Evolutionary conservation across 64 coral and sea anemone genomes (phyloP).

Genomic region (Exaiptasia diaphana): DNA sequence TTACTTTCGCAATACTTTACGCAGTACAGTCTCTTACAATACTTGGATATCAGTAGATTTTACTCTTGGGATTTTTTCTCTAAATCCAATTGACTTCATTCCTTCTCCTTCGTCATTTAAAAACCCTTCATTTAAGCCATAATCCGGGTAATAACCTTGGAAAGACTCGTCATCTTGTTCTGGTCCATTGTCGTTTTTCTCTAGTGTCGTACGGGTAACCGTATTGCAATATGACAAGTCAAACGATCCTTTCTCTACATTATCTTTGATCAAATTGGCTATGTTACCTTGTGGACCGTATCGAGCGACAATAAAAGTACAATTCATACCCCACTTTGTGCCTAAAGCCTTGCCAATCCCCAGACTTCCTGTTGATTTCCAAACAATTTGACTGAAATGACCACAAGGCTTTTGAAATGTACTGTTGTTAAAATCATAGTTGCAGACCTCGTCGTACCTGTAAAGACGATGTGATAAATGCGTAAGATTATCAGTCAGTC

Average conservation of each 20-base stretch:
- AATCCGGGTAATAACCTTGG: not conserved
- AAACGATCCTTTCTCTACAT: constrained; percentile 77
- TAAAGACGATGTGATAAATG: not conserved
- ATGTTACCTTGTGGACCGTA: constrained; percentile 71
- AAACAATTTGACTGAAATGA: constrained; percentile 81
- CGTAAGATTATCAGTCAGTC: no score
- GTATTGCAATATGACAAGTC: constrained; percentile 77
- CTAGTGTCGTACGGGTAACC: not conserved
- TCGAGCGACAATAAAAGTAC: constrained; percentile 86
- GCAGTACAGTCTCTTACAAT: not conserved
- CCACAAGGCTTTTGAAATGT: constrained; percentile 76
- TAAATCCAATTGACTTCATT: not conserved
- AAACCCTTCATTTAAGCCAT: not conserved
- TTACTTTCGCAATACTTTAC: no score
- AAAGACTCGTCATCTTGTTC: not conserved
- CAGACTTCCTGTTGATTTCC: constrained; percentile 64
- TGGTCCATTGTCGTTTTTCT: not conserved
- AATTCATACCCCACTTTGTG: constrained; percentile 80
- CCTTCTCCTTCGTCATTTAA: constrained; percentile 1
- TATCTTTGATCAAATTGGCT: constrained; percentile 45
- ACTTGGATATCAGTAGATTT: not conserved
- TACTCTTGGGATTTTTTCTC: constrained; percentile 6
- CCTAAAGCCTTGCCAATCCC: constrained; percentile 66
- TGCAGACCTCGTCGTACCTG: constrained; percentile 94
- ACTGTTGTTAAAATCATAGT: constrained; percentile 72